phyloP scores from a whole-genome alignment of 2,113 vertebrate species.

The Tangachromis dhanisi region DNA sequence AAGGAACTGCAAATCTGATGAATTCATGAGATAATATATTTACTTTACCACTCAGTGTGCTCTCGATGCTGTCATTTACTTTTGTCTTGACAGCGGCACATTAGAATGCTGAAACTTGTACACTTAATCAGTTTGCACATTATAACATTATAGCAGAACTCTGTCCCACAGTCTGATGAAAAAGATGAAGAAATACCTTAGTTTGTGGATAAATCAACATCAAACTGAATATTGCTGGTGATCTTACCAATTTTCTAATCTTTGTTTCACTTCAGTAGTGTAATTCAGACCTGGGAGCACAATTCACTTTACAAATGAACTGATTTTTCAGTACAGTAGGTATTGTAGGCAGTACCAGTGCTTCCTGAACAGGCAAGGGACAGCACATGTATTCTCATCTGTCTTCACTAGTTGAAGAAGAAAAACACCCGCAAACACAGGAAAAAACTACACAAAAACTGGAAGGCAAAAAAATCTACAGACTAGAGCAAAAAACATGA shows the following conservation, averaged over 20 bases:
- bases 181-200: background rate
- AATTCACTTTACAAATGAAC: background rate
- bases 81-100: background rate
- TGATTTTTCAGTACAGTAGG: background rate
- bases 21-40: background rate
- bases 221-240: background rate
- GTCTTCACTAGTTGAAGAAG: background rate
- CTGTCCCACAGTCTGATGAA: background rate
- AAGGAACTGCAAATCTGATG: background rate
- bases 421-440: background rate
- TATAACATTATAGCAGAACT: background rate
- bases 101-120: background rate
- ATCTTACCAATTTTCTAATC: background rate
- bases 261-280: background rate
- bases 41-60: background rate
- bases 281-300: background rate
- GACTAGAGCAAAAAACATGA: background rate
- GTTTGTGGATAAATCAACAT: background rate
- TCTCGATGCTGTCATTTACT: background rate
- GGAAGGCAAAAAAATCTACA: background rate
- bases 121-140: background rate
- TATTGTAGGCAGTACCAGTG: background rate
- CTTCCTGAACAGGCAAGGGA: background rate
- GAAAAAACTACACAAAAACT: background rate
- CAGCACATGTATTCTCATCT: background rate